Percentiles rank a stretch among this genome's conserved stretches.
phyloP scores from a whole-genome alignment of 2,113 vertebrate species.

The Tretioscincus oriximinensis region DNA sequence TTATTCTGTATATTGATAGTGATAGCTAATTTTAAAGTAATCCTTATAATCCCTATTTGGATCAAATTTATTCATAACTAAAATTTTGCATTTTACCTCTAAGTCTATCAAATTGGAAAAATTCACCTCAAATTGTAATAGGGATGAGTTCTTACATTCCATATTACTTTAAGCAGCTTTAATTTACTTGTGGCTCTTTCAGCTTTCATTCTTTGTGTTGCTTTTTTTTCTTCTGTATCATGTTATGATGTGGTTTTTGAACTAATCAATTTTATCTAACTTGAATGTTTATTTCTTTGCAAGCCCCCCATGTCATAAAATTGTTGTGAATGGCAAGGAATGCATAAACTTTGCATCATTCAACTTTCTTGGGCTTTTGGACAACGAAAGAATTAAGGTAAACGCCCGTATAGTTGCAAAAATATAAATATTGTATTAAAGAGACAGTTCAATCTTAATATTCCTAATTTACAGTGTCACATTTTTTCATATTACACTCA shows the following conservation, averaged over 20 bases:
- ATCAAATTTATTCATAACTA: too few relatives aligned
- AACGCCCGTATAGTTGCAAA: constrained; percentile 47
- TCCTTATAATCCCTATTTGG: background rate
- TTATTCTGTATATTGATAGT: background rate
- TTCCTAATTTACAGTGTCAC: background rate
- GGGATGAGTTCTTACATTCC: too few relatives aligned
- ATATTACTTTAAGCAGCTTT: too few relatives aligned
- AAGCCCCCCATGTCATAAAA: constrained; percentile 90
- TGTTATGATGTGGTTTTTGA: too few relatives aligned
- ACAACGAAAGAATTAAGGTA: constrained; percentile 91
- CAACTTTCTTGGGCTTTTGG: constrained; percentile 93
- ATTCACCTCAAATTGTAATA: too few relatives aligned
- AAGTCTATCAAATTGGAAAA: too few relatives aligned
- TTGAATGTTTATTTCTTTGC: constrained; percentile 45
- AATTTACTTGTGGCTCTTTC: too few relatives aligned
- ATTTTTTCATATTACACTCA: too few relatives aligned
- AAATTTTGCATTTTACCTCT: too few relatives aligned
- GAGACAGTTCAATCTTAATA: background rate
- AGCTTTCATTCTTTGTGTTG: too few relatives aligned
- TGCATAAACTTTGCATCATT: constrained; percentile 95
- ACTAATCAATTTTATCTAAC: background rate
- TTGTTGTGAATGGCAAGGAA: constrained; percentile 90
- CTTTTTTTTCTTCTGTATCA: too few relatives aligned
- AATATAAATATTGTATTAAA: background rate
- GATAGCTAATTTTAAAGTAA: background rate